Evolutionary conservation across 2,797 vertebrate genomes (phyloP), one percentile per base, ranked within the genome.

Genomic region (Ctenopoma multispine): DNA sequence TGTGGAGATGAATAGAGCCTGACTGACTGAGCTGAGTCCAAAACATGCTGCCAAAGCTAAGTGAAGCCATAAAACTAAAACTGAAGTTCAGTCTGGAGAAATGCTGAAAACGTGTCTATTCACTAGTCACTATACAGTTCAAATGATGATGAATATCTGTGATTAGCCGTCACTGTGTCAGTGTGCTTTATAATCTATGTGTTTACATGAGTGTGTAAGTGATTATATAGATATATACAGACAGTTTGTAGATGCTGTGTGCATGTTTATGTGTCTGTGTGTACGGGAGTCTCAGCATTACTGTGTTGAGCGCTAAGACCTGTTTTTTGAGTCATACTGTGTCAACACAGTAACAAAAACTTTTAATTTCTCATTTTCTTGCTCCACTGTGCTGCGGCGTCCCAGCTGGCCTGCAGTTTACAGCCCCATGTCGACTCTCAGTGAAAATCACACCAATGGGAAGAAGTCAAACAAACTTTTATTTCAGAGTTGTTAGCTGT

Each of bases 41-140:
- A 49, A 72, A 79, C 48, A 8, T 23, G 54, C 53, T 71, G 63
- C 21, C n/a, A 54, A 46, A 59, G 62, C 66, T 24, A 21, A 69
- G n/a, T 5, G 24, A 5, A 41, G 4, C 15, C 14, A 9, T 14
- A 17, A 55, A 48, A 46, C 6, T 29, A 8, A 55, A 50, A 13
- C 12, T 20, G 34, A 15, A 23, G 36, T 49, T 64, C 4, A 23
- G 11, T 46, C n/a, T 20, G 46, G 0, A 4, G 23, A n/a, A 10
- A 12, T 7, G 18, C 2, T 0, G 14, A n/a, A 3, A 38, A 38
- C 4, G 34, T 12, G 11, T 2, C 36, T 38, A 31, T 31, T 2
- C 31, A 31, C 31, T 31, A 31, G 31, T 9, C 7, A 31, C 31
- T 31, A 31, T 8, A 38, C 20, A 14, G 18, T 31, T 18, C 2